These are phyloP conservation scores for Belgica antarctica DNA, from an alignment of 2,888 invertebrate genomes.

Conservation along the genomic window DNA sequence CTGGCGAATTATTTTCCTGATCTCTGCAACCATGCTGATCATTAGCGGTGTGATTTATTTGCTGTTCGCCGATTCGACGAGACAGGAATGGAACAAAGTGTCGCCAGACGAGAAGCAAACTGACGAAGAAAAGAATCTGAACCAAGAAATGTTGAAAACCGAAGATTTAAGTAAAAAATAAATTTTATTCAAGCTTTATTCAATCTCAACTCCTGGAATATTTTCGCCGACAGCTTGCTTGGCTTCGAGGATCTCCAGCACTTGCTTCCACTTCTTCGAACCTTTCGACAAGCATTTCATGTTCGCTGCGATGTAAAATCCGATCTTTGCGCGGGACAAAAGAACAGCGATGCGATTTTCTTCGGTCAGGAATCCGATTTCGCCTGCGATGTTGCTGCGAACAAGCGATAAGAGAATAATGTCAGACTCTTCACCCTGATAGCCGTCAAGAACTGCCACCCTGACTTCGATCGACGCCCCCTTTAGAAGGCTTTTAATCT, in stretches of 20 bases:
- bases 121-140: background rate
- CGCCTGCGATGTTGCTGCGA: conserved; percentile 66
- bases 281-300: conserved; percentile 60
- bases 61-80: conserved; percentile 59
- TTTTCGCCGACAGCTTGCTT: conserved; percentile 58
- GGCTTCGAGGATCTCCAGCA: conserved; percentile 55
- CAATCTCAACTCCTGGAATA: conserved; percentile 50
- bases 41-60: conserved; percentile 58
- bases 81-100: conserved; percentile 61
- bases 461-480: conserved; percentile 54
- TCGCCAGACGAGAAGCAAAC: background rate
- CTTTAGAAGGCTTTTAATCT: conserved; percentile 23
- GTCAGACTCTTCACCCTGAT: conserved; percentile 76
- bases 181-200: conserved; percentile 1
- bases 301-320: conserved; percentile 73
- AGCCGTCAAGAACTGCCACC: conserved; percentile 72
- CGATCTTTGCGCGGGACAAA: conserved; percentile 69
- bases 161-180: conserved; percentile 4
- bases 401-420: conserved; percentile 78
- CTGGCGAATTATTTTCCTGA: conserved; percentile 63
- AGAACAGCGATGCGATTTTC: conserved; percentile 76
- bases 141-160: conserved; percentile 1
- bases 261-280: conserved; percentile 59
- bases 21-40: conserved; percentile 58
- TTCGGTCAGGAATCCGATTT: conserved; percentile 68